Evolutionary conservation across 1,140 invertebrate species (phyloP).

Genomic region (Maconellicoccus hirsutus): DNA sequence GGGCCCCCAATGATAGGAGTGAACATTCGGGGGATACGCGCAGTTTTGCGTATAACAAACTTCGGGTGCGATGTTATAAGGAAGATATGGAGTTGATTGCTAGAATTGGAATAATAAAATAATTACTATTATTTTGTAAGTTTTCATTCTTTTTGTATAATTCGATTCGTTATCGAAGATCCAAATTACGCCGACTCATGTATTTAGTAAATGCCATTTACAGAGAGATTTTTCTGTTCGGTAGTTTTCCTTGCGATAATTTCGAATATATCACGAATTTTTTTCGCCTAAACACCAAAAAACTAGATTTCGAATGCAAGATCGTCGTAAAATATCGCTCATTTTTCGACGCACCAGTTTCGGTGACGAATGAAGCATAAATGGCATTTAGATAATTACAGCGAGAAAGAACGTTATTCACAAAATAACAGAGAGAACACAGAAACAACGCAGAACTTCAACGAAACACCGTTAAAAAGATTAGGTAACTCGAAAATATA

Average conservation of each 20-base stretch:
- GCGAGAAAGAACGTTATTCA: not conserved
- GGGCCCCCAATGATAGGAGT: conserved; percentile 14
- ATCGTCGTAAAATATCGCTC: no score
- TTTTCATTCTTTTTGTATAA: no score
- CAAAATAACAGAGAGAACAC: not conserved
- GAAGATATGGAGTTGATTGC: conserved; percentile 11
- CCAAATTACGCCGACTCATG: no score
- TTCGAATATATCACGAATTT: no score
- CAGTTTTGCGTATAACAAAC: conserved; percentile 14
- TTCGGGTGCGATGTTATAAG: conserved; percentile 19
- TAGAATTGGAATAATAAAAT: conserved; percentile 1
- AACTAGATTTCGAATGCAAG: no score
- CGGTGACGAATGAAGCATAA: not conserved
- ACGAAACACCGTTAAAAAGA: no score
- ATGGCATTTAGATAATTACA: not conserved
- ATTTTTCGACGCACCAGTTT: not conserved
- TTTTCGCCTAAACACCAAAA: no score
- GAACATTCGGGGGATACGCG: conserved; percentile 8
- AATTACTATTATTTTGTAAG: no score
- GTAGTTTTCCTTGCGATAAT: no score
- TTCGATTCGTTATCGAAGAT: no score
- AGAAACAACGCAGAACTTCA: not conserved
- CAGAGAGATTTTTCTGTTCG: no score
- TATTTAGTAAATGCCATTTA: not conserved
- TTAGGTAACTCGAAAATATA: not conserved